A percentile compares a stretch with the other conserved stretches of the same genome.
phyloP scores from a whole-genome alignment of 1,140 invertebrate genomes.

The Formica selysi region DNA sequence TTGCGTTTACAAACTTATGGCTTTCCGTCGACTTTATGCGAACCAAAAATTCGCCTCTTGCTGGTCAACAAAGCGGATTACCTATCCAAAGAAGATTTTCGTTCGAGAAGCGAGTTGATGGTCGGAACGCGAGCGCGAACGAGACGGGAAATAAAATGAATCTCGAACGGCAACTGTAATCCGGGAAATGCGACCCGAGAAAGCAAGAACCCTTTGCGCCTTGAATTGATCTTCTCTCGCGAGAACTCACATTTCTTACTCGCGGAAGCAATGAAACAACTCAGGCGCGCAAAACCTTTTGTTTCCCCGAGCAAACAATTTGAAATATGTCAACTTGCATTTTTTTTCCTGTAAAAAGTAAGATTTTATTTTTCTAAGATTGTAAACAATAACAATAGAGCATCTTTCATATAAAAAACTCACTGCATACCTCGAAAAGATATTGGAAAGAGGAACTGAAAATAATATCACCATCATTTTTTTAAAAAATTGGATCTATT shows the following conservation, averaged over 20 bases:
- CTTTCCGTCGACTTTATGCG: neutral
- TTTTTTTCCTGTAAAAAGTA: neutral
- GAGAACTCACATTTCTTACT: slow-evolving; percentile 51
- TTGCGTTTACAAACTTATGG: slow-evolving; percentile 34
- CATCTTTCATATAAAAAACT: neutral
- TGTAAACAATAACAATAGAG: neutral
- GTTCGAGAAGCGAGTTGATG: slow-evolving; percentile 17
- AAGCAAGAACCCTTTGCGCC: slow-evolving; percentile 45
- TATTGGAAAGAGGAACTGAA: neutral
- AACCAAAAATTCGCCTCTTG: slow-evolving; percentile 35
- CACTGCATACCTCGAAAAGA: neutral
- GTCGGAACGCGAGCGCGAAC: slow-evolving; percentile 40
- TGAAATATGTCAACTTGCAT: neutral
- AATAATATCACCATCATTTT: neutral
- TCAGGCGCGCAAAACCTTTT: neutral
- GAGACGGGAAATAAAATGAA: slow-evolving; percentile 58
- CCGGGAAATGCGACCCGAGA: slow-evolving; percentile 43
- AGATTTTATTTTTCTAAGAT: neutral
- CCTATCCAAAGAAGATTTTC: slow-evolving; percentile 57
- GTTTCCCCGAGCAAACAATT: neutral
- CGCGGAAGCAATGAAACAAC: slow-evolving; percentile 37
- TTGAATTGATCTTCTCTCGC: slow-evolving; percentile 46
- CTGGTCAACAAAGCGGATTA: slow-evolving; percentile 62
- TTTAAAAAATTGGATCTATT: neutral
- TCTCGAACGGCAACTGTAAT: slow-evolving; percentile 49